These are phyloP conservation scores for Myotis davidii DNA, from an alignment of 2,113 vertebrate genomes.

Conservation along the genomic window DNA sequence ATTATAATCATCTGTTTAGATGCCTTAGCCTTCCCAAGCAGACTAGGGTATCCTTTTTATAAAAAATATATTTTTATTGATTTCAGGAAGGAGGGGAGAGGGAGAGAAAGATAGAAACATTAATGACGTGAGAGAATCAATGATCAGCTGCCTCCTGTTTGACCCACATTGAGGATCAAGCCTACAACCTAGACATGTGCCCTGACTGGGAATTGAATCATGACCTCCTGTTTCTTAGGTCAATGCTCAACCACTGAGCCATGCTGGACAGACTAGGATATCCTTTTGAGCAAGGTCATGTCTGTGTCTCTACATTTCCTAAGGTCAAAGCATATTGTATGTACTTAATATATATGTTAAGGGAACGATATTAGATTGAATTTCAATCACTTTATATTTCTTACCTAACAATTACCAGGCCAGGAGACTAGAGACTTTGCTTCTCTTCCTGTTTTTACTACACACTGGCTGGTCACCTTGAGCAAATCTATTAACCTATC, in stretches of 20 bases:
- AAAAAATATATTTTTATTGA: no score
- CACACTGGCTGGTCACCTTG: neutral
- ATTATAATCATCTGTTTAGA: neutral
- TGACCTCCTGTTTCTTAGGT: no score
- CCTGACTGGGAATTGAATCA: no score
- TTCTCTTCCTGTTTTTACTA: constrained; percentile 42
- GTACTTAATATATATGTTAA: neutral
- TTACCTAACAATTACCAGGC: neutral
- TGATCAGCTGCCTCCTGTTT: no score
- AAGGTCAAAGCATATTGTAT: neutral
- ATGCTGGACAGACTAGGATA: neutral
- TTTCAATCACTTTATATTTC: neutral
- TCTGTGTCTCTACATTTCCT: neutral
- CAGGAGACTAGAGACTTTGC: neutral
- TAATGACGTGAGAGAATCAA: no score
- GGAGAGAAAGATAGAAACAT: no score
- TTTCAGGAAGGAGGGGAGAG: no score
- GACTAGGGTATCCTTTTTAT: neutral
- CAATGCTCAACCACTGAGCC: no score
- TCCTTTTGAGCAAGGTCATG: neutral
- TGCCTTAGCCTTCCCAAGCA: neutral
- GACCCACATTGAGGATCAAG: no score
- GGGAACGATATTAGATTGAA: neutral
- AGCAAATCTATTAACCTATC: constrained; percentile 49
- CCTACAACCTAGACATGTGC: no score